phyloP scores from a whole-genome alignment of 2,113 vertebrate genomes.

The Hippopotamus amphibius region DNA sequence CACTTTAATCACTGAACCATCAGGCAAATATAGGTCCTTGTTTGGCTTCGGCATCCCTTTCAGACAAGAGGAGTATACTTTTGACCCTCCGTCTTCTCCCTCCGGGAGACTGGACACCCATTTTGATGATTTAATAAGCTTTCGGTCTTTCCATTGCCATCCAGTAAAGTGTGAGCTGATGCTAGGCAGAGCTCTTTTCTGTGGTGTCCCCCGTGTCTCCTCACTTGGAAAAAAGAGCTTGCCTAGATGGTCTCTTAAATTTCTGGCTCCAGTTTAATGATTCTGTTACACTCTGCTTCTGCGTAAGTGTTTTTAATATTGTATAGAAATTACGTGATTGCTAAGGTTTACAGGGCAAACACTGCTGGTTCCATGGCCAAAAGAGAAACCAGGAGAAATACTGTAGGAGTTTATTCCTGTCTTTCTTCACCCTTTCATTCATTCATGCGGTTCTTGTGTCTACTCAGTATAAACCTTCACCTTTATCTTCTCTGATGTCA shows the following conservation, averaged over 20 bases:
- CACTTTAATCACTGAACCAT: neutral
- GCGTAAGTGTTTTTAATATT: neutral
- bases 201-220: neutral
- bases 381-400: neutral
- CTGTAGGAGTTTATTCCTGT: neutral
- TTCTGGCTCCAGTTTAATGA: neutral
- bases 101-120: neutral
- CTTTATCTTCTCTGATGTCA: neutral
- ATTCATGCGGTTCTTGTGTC: neutral
- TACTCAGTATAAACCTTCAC: neutral
- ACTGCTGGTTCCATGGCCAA: neutral
- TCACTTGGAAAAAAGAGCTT: neutral
- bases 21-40: neutral
- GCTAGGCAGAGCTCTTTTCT: neutral
- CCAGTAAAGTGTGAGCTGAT: neutral
- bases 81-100: neutral
- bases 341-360: neutral
- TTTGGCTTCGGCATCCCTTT: conserved; percentile 3
- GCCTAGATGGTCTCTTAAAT: neutral
- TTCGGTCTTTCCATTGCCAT: neutral
- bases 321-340: neutral
- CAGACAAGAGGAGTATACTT: neutral
- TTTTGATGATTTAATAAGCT: neutral
- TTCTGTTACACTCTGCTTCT: neutral
- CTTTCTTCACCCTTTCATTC: neutral